phyloP scores from a whole-genome alignment of 1,140 invertebrate genomes.

The Macrobrachium rosenbergii region DNA sequence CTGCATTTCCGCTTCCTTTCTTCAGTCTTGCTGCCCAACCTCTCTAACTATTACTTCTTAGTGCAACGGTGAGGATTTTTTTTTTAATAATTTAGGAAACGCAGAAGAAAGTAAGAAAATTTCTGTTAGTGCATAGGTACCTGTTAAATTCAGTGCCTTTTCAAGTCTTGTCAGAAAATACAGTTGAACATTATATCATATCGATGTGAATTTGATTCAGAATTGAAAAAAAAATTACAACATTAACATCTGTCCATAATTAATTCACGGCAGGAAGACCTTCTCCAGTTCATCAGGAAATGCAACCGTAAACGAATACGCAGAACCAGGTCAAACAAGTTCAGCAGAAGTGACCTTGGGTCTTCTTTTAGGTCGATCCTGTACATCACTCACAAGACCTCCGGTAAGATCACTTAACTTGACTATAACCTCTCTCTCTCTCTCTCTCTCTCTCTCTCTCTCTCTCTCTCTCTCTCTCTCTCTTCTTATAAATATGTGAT shows the following conservation, averaged over 20 bases:
- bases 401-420: not conserved
- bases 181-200: too few relatives aligned
- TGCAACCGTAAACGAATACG: not conserved
- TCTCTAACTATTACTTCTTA: too few relatives aligned
- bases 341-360: conserved; percentile 43
- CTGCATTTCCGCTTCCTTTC: too few relatives aligned
- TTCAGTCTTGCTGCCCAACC: too few relatives aligned
- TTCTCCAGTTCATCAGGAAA: conserved; percentile 27
- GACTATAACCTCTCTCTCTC: not conserved
- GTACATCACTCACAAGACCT: conserved; percentile 56
- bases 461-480: conserved; percentile 28
- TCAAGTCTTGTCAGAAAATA: not conserved
- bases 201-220: too few relatives aligned
- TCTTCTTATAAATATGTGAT: not conserved
- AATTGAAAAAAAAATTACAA: too few relatives aligned
- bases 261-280: not conserved
- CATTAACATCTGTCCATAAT: too few relatives aligned
- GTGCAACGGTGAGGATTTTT: too few relatives aligned
- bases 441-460: conserved; percentile 31
- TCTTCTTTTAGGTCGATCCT: conserved; percentile 58
- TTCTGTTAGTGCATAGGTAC: too few relatives aligned
- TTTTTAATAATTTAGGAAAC: too few relatives aligned
- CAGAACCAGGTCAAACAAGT: not conserved
- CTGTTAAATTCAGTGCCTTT: not conserved
- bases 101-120: too few relatives aligned